phyloP scores from a whole-genome alignment of 2,797 vertebrate genomes.

The Momotus momota region DNA sequence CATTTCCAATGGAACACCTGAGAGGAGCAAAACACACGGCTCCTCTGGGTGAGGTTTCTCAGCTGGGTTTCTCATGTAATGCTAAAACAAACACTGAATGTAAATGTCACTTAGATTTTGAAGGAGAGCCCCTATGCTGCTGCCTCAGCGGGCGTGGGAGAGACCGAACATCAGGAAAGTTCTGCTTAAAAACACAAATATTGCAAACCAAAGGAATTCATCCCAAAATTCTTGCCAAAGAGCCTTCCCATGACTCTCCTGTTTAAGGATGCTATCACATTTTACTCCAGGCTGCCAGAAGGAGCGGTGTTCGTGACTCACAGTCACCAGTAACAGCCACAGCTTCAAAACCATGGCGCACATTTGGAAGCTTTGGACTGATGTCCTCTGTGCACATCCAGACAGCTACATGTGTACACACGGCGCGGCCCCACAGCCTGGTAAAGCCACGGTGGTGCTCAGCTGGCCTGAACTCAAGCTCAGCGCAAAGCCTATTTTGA shows the following conservation, averaged over 20 bases:
- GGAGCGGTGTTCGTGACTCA: not conserved
- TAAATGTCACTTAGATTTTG: not conserved
- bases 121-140: not conserved
- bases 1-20: not conserved
- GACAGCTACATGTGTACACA: not conserved
- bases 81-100: not conserved
- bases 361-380: not conserved
- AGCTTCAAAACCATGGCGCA: not conserved
- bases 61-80: not conserved
- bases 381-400: accelerated
- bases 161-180: not conserved
- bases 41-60: not conserved
- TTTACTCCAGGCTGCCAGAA: not conserved
- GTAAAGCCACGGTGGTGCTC: not conserved
- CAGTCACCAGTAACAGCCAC: not conserved
- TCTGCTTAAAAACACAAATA: not conserved
- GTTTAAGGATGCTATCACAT: not conserved
- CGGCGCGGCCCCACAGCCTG: accelerated
- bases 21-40: accelerated
- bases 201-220: not conserved
- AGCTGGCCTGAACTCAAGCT: not conserved
- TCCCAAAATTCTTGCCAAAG: not conserved
- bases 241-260: not conserved
- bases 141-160: not conserved
- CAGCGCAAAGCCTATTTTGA: conserved; percentile 10